phyloP scores from a whole-genome alignment of 2,888 invertebrate species.

The Rhorus exstirpatorius region DNA sequence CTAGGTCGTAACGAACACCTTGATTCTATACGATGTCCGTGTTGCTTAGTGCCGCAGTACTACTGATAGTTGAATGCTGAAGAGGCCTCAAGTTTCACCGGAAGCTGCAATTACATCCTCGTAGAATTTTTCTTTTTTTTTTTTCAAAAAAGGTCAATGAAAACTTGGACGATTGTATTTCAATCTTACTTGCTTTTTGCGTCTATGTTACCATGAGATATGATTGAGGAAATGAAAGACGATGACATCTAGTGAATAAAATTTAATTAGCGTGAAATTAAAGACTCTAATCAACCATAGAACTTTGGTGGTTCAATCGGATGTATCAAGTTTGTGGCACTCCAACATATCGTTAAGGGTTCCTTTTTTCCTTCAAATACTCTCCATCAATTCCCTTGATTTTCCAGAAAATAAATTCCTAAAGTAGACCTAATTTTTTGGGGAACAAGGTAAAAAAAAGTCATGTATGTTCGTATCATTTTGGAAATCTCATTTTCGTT shows the following conservation, averaged over 20 bases:
- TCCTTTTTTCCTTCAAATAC: no score
- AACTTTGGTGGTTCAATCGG: neutral
- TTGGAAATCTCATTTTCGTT: constrained; percentile 12
- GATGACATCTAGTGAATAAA: no score
- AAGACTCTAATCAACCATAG: no score
- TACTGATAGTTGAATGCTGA: neutral
- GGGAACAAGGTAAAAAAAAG: no score
- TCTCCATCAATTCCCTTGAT: no score
- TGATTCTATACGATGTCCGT: neutral
- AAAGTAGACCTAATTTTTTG: no score
- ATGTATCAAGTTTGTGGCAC: neutral
- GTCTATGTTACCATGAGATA: no score
- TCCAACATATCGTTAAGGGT: neutral
- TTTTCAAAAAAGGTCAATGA: constrained; percentile 9
- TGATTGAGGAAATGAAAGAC: no score
- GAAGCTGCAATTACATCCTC: constrained; percentile 35
- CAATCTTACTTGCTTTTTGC: neutral
- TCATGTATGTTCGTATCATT: constrained; percentile 17
- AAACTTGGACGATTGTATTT: constrained; percentile 22
- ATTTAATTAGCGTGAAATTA: no score
- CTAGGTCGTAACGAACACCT: constrained; percentile 55
- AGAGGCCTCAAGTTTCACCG: constrained; percentile 52
- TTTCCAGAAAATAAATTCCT: no score
- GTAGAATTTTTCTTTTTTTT: no score
- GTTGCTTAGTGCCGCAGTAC: neutral